Base-by-base conservation (phyloP, 2,888 invertebrate species). In the Pammene fasciana region DNA sequence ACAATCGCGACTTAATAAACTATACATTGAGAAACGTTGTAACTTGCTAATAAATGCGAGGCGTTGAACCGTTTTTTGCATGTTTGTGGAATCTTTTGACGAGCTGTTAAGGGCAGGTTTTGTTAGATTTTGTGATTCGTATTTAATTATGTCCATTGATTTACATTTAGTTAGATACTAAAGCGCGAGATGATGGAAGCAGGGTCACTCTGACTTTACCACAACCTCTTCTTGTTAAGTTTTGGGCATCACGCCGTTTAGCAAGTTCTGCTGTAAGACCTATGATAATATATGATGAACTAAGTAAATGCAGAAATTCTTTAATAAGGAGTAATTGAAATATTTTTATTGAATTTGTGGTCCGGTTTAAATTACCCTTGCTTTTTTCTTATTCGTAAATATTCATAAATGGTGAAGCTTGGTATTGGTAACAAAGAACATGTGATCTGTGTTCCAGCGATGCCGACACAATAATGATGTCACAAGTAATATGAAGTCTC, bases 381-480 rank as follows among this genome's bases (percentile, higher is more conserved):
- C 6, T 5, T 38, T 9, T 38, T 38, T 7, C 38, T 26, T 52
- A 26, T 38, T 7, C 38, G 11, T 52, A 26, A 26, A 52, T 26
- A 5, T 52, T 26, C 52, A 0, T 18, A 50, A 9, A 52, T 0
- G 8, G 16, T 3, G n/a, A 18, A 18, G 7, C 18, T 50, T 50
- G 16, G 11, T 18, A 14, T 50, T 50, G 16, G 11, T 18, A 14
- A 26, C 26, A 26, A 52, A 26, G 8, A 52, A 52, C 52, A 52
- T 26, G 13, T 26, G 7, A 54, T 43, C 41, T 41, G 13, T 41
- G 6, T 14, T 43, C 34, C 26, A 14, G 64, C 43, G 14, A 64
- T 78, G 80, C 82, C 83, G 81, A 78, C 79, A 82, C 83, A 81
- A 82, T 87, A 87, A 87, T 90, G 86, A 89, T 88, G 87, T 89